Base-by-base conservation (phyloP, 1,140 invertebrate genomes). In the Trissolcus basalis region DNA sequence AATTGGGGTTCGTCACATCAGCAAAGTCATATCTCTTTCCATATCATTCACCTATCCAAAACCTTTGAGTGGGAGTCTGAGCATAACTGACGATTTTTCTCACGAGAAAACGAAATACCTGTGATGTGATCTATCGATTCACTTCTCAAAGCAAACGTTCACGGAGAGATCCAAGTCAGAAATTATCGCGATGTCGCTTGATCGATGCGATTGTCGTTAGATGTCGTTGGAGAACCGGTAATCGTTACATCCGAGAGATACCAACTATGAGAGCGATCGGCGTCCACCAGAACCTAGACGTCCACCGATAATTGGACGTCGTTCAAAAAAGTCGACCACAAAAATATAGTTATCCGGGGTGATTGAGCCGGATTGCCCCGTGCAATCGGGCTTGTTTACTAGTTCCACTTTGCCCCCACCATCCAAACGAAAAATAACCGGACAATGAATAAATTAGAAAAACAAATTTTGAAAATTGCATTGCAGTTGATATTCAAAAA, bases 121-220 rank as follows among this genome's bases (percentile, higher is more conserved):
- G 55, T 51, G 56, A 54, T 64, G 78, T 80, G 74, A 80, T 80
- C 78, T 80, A 77, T 80, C 71, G 65, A 74, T 71, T 60, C 44
- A 58, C 61, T 54, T 13, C 51, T 56, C 50, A 36, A 32, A 54
- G 43, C 48, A 59, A n/a, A 68, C 27, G 48, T 9, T 1, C 14
- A 48, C 16, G 19, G 39, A 51, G 6, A 27, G 59, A 58, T 60
- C 11, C 50, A 35, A 70, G 80, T 72, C 81, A 74, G 82, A n/a
- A 86, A 86, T 86, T 86, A 86, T 84, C 83, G 76, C 77, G 82
- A 84, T 85, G 85, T 83, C 79, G 74, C 81, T 82, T 86, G 86
- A 87, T 87, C 82, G 86, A 87, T 87, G 82, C 78, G 86, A 86
- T 86, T 83, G 84, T 87, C 84, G 84, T 87, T 86, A 83, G 85